Percentiles rank a stretch among this genome's conserved stretches.
Evolutionary conservation across 2,888 invertebrate species (phyloP).

Genomic region (Leptinotarsa peninsularis): DNA sequence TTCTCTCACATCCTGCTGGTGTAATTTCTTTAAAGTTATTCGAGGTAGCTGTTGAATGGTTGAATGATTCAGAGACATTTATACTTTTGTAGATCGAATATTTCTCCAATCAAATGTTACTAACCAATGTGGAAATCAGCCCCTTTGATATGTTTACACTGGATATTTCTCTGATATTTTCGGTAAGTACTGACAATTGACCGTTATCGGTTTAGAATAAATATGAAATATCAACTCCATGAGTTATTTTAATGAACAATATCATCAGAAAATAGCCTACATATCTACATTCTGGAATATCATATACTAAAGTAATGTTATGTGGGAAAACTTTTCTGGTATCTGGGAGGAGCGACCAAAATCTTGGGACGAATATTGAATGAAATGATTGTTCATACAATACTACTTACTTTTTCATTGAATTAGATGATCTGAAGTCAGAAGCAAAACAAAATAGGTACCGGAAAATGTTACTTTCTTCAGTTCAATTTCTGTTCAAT

Average conservation of each 20-base stretch:
- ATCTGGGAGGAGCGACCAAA: too few relatives aligned
- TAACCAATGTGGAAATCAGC: not conserved
- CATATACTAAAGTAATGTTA: too few relatives aligned
- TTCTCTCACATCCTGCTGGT: not conserved
- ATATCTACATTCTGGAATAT: too few relatives aligned
- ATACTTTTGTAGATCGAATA: not conserved
- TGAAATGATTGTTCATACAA: too few relatives aligned
- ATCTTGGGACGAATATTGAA: too few relatives aligned
- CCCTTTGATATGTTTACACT: not conserved
- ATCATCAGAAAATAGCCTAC: too few relatives aligned
- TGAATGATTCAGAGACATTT: not conserved
- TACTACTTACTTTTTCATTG: too few relatives aligned
- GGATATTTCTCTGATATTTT: slow-evolving; percentile 13
- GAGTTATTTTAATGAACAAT: too few relatives aligned
- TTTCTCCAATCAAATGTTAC: slow-evolving; percentile 2
- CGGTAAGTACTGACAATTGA: slow-evolving; percentile 10
- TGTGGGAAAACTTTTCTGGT: too few relatives aligned
- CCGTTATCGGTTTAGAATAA: not conserved
- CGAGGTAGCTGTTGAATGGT: not conserved
- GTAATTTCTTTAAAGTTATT: not conserved
- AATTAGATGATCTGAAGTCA: too few relatives aligned
- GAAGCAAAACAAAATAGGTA: not conserved
- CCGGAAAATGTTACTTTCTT: not conserved
- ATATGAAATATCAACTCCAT: too few relatives aligned
- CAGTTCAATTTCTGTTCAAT: too few relatives aligned